A percentile compares a stretch with the other conserved stretches of the same genome.
Conservation (phyloP, 2,888 invertebrate species). For the Netelia fuscicornis region DNA sequence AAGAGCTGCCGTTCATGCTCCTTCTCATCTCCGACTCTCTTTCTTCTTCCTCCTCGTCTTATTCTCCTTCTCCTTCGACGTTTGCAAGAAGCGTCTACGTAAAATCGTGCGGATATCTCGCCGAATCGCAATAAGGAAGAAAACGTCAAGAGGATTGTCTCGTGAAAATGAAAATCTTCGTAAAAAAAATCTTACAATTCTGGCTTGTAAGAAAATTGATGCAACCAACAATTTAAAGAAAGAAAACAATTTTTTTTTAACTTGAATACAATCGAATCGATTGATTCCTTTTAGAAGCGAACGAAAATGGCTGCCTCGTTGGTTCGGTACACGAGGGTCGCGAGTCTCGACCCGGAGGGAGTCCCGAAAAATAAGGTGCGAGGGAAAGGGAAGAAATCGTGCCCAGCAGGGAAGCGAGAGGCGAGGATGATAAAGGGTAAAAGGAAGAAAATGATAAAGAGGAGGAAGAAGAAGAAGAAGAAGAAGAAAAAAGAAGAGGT, state of each 20-base stretch:
- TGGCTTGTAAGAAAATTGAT: neutral
- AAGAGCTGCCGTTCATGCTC: conserved; percentile 64
- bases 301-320: no score
- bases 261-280: no score
- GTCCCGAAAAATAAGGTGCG: conserved; percentile 56
- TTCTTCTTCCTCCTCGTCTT: conserved; percentile 44
- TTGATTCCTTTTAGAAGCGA: no score
- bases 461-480: conserved; percentile 8
- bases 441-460: conserved; percentile 34
- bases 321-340: neutral
- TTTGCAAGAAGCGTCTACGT: conserved; percentile 14
- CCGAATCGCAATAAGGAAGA: conserved; percentile 21
- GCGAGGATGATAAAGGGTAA: conserved; percentile 49
- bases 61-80: conserved; percentile 22
- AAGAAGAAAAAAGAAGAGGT: conserved; percentile 32
- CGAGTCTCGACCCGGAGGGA: conserved; percentile 5
- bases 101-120: conserved; percentile 20
- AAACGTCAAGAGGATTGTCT: conserved; percentile 14
- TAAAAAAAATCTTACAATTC: neutral
- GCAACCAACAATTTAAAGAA: neutral
- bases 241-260: neutral
- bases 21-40: conserved; percentile 55
- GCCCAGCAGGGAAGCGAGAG: conserved; percentile 26
- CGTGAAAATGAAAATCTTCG: neutral
- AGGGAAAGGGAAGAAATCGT: conserved; percentile 65